A percentile compares a stretch with the other conserved stretches of the same genome.
Evolutionary conservation across 1,140 invertebrate species (phyloP).

Genomic region (Melipona quadrifasciata): DNA sequence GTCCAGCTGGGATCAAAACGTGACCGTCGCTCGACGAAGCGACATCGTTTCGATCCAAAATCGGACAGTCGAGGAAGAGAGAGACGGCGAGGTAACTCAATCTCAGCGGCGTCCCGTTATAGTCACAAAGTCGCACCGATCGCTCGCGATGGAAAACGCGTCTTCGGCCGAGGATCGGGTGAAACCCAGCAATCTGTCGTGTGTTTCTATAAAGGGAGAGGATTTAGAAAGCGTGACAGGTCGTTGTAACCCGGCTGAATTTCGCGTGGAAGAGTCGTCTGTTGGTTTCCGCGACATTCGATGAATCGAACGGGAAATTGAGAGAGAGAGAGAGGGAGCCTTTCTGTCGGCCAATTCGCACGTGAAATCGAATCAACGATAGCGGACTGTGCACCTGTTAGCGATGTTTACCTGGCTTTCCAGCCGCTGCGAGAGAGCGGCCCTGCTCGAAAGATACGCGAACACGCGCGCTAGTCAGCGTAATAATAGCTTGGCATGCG

Average conservation of each 20-base stretch:
- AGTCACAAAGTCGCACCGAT: not conserved
- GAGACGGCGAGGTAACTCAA: not conserved
- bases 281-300: constrained; percentile 8
- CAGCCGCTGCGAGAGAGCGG: constrained; percentile 1
- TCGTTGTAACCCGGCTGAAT: not conserved
- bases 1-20: constrained; percentile 1
- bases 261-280: not conserved
- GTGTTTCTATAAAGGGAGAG: constrained; percentile 23
- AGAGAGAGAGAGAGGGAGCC: no score
- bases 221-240: constrained; percentile 22
- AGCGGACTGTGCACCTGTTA: constrained; percentile 28
- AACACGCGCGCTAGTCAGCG: constrained; percentile 50
- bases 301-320: not conserved
- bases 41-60: not conserved
- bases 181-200: constrained; percentile 20
- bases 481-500: constrained; percentile 76
- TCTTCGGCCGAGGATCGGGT: not conserved
- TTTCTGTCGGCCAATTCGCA: not conserved
- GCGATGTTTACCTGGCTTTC: constrained; percentile 41
- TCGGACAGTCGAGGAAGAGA: not conserved
- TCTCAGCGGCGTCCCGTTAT: no score
- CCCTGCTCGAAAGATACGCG: constrained; percentile 38
- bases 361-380: constrained; percentile 24
- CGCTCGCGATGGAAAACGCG: not conserved
- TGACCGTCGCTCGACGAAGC: not conserved